phyloP scores from a whole-genome alignment of 2,797 vertebrate species.

The Coendou prehensilis region DNA sequence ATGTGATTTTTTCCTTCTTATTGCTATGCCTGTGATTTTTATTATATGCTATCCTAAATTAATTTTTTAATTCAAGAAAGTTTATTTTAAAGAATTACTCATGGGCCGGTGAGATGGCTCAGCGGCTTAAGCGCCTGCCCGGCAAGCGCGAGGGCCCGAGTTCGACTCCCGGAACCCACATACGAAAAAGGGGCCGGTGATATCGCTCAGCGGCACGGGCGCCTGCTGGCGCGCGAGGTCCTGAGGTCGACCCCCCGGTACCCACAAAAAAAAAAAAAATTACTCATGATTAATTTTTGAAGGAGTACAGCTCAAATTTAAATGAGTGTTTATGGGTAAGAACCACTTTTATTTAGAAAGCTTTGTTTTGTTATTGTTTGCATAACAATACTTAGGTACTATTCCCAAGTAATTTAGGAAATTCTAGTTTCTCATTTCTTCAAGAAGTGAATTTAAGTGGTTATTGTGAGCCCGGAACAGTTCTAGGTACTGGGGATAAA shows the following conservation, averaged over 20 bases:
- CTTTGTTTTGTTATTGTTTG: conserved; percentile 41
- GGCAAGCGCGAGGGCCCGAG: too few species aligned
- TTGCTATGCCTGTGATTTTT: conserved; percentile 19
- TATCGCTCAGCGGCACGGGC: too few species aligned
- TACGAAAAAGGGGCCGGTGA: too few species aligned
- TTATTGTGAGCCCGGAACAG: neutral
- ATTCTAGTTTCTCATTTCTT: conserved; percentile 59
- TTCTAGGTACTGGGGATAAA: conserved; percentile 5
- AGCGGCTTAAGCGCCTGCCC: too few species aligned
- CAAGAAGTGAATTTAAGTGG: conserved; percentile 10
- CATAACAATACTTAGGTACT: neutral
- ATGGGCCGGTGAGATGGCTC: too few species aligned
- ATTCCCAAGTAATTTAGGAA: conserved; percentile 41
- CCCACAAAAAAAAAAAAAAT: too few species aligned
- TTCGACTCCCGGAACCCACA: too few species aligned
- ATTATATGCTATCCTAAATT: conserved; percentile 59
- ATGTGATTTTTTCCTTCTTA: conserved; percentile 53
- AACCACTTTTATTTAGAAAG: conserved; percentile 56
- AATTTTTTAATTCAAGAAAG: conserved; percentile 66
- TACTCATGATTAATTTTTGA: conserved; percentile 61
- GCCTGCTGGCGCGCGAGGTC: too few species aligned
- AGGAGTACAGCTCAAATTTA: conserved; percentile 18
- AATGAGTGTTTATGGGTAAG: conserved; percentile 35
- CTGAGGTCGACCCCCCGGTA: too few species aligned
- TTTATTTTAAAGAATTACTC: conserved; percentile 59